Evolutionary conservation across 2,797 vertebrate genomes (phyloP).

Genomic region (Schizopygopsis pylzovi): DNA sequence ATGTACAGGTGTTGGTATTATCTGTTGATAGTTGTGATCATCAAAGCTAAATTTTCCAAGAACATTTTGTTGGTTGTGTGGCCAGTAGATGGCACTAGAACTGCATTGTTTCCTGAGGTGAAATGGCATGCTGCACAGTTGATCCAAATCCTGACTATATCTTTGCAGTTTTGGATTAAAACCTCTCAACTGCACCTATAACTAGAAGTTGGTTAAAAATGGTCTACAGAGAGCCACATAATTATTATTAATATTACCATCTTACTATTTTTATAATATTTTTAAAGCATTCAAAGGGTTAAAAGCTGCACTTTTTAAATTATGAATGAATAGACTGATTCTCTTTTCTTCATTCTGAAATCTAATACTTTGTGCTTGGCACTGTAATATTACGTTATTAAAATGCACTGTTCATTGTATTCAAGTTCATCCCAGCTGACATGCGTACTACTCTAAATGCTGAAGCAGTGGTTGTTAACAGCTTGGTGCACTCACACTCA

Average conservation of each 20-base stretch:
- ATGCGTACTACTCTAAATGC: not conserved
- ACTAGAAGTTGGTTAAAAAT: not conserved
- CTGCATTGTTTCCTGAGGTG: slow-evolving; percentile 20
- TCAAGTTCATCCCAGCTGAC: slow-evolving; percentile 19
- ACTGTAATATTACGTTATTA: slow-evolving; percentile 14
- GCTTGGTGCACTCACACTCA: slow-evolving; percentile 9
- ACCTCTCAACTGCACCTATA: slow-evolving; percentile 11
- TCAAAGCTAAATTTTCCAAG: not conserved
- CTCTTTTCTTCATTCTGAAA: not conserved
- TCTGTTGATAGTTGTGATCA: not conserved
- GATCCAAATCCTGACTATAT: slow-evolving; percentile 39
- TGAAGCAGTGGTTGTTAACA: slow-evolving; percentile 38
- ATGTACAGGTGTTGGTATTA: not conserved
- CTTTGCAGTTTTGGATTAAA: slow-evolving; percentile 15
- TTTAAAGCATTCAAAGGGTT: not conserved
- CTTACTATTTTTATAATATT: not conserved
- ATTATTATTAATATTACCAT: not conserved
- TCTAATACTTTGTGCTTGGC: not conserved
- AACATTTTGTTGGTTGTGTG: not conserved
- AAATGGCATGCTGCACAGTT: not conserved
- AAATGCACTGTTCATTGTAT: not conserved
- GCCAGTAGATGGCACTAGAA: slow-evolving; percentile 56
- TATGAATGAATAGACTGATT: not conserved
- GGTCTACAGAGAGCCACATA: not conserved
- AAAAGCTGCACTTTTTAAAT: not conserved